Percentiles rank a stretch among this genome's conserved stretches.
These are phyloP conservation scores for Cricetomys ansorgei DNA, from an alignment of 2,113 vertebrate species.

Conservation along the genomic window DNA sequence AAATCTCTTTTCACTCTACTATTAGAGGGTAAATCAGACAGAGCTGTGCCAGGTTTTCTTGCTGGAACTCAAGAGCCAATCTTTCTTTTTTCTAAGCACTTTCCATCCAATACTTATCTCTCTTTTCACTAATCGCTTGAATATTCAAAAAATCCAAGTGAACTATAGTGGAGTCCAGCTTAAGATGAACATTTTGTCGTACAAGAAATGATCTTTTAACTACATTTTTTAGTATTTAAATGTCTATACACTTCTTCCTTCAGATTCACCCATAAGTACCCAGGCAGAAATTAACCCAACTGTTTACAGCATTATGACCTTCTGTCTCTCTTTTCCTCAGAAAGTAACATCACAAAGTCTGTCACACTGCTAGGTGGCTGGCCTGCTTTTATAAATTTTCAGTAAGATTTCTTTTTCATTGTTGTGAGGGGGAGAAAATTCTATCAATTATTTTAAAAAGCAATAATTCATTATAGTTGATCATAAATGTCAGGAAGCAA, in stretches of 20 bases:
- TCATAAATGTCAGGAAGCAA: constrained; percentile 86
- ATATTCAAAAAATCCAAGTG: constrained; percentile 60
- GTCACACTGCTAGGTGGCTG: neutral
- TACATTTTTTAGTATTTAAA: constrained; percentile 42
- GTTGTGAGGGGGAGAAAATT: constrained; percentile 57
- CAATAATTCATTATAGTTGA: constrained; percentile 84
- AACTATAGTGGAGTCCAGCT: neutral
- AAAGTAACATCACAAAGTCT: constrained; percentile 27
- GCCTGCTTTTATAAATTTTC: constrained; percentile 59
- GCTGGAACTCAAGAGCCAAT: constrained; percentile 84
- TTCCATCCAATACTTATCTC: neutral
- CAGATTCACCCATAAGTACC: neutral
- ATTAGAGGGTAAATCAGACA: constrained; percentile 79
- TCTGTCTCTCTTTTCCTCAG: constrained; percentile 31
- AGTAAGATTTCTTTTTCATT: constrained; percentile 58
- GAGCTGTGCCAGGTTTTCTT: constrained; percentile 81
- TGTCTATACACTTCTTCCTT: constrained; percentile 1
- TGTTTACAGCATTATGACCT: constrained; percentile 19
- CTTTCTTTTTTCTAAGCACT: constrained; percentile 44
- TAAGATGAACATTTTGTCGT: neutral
- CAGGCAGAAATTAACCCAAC: constrained; percentile 45
- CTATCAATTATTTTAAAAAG: constrained; percentile 80
- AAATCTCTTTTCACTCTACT: constrained; percentile 80
- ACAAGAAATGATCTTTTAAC: constrained; percentile 10
- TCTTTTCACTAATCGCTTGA: constrained; percentile 45